These are phyloP conservation scores for Drosophila kokeensis DNA, from an alignment of 2,888 invertebrate genomes.

Conservation along the genomic window DNA sequence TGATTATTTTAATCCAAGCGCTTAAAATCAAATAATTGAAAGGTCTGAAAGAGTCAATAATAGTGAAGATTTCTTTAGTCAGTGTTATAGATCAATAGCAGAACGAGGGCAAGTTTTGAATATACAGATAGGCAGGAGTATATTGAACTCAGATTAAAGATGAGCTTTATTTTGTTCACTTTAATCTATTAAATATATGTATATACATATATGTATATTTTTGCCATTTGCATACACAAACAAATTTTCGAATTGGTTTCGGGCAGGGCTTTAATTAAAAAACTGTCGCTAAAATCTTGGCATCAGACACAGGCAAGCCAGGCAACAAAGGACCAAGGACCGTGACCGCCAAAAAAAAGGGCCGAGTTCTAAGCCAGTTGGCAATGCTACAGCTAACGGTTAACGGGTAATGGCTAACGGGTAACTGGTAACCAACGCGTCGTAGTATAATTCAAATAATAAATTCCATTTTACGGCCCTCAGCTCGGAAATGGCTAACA, in stretches of 20 bases:
- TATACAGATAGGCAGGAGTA: not conserved
- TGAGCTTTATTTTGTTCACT: not conserved
- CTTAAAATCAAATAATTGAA: not conserved
- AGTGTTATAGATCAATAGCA: not conserved
- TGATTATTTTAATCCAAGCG: not conserved
- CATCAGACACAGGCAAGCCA: not conserved
- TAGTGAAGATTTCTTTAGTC: not conserved
- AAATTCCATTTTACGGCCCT: conserved; percentile 73
- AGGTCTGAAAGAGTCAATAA: not conserved
- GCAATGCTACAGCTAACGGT: not conserved
- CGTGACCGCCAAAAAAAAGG: conserved; percentile 51
- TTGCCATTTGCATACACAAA: conserved; percentile 2
- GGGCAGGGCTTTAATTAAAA: conserved; percentile 54
- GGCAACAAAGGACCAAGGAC: conserved; percentile 34
- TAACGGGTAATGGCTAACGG: conserved; percentile 6
- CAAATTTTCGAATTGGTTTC: conserved; percentile 4
- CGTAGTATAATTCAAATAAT: conserved; percentile 68
- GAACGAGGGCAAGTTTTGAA: not conserved
- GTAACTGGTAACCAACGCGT: conserved; percentile 26
- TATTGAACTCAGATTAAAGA: not conserved
- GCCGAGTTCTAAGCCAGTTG: conserved; percentile 35
- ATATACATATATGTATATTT: not conserved
- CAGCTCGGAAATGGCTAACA: conserved; percentile 54
- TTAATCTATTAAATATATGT: not conserved
- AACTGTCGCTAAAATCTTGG: conserved; percentile 45